phyloP scores from a whole-genome alignment of 2,113 vertebrate genomes.

The Ceyx cyanopectus region DNA sequence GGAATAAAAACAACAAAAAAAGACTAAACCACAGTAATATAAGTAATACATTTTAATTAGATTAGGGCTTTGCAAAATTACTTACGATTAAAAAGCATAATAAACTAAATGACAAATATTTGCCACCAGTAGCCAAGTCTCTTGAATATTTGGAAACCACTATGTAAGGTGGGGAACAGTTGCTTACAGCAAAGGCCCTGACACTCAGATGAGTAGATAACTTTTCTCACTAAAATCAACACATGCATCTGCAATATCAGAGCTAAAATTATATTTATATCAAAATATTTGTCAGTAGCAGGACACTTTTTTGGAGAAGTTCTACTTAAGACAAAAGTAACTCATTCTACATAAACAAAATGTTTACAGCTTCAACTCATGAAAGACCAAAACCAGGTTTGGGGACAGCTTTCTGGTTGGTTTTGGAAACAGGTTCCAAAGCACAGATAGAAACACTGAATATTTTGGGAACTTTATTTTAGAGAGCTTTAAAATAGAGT shows the following conservation, averaged over 20 bases:
- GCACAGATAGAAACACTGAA: neutral
- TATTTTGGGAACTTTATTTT: too few species aligned
- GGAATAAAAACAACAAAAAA: too few species aligned
- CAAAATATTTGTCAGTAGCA: neutral
- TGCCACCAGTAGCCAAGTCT: neutral
- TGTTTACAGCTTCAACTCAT: neutral
- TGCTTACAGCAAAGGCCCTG: neutral
- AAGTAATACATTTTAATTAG: neutral
- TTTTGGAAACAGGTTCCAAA: neutral
- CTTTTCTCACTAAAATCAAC: neutral
- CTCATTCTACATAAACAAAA: neutral
- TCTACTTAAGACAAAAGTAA: neutral
- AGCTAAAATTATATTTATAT: neutral
- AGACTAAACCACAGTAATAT: neutral
- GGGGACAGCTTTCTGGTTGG: neutral
- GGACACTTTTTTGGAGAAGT: neutral
- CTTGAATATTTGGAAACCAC: accelerated
- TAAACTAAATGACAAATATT: neutral
- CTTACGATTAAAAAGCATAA: neutral
- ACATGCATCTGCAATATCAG: accelerated
- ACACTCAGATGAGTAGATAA: neutral
- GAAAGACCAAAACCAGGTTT: neutral
- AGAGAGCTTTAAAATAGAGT: neutral
- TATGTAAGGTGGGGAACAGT: accelerated
- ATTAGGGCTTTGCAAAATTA: neutral